Base-by-base conservation (phyloP, 2,113 vertebrate genomes). In the Lasiurus borealis region DNA sequence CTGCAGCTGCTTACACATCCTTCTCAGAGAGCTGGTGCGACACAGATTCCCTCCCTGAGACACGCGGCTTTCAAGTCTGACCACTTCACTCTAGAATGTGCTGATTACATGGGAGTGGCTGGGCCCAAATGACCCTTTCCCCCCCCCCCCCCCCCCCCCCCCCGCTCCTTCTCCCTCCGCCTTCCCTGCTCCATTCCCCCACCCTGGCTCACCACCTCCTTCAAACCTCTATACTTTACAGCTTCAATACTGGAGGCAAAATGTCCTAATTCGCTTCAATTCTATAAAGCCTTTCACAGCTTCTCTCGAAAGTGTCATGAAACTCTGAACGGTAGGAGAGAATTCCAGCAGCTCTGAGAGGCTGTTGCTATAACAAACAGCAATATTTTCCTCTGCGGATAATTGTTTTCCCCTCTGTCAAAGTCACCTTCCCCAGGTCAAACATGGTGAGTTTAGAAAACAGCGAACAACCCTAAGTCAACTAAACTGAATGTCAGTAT, bases 281-380 rank as follows among this genome's bases (percentile, higher is more conserved):
- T 66, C 83, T 36, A 31, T 14, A 77, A 93, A 76, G 69, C 44
- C 52, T 88, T 68, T 52, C n/a, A 64, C 0, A 72, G 36, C 13
- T 46, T 90, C 54, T 75, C n/a, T 40, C 21, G 31, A 81, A 84
- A 52, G 3, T 57, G 14, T 40, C 62, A 16, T 77, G 52, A 93
- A 89, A 77, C 10, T 82, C 75, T 77, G 19, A 85, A 77, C 50
- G 10, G 83, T 3, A 91, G 10, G 48, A 71, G 75, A 81, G 80
- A 93, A 93, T 93, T 89, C 66, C 88, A 91, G 52, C 15, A 85
- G 48, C 84, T 64, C 59, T 85, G 15, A 34, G 21, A 96, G 13
- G 73, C 50, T 85, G 64, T 2, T 76, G 40, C 44, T 91, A 11
- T 57, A 52, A 90, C 1, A 3, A 94, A 83, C 31, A 44, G 59